Conservation (phyloP, 2,113 vertebrate species). For the Charina bottae region DNA sequence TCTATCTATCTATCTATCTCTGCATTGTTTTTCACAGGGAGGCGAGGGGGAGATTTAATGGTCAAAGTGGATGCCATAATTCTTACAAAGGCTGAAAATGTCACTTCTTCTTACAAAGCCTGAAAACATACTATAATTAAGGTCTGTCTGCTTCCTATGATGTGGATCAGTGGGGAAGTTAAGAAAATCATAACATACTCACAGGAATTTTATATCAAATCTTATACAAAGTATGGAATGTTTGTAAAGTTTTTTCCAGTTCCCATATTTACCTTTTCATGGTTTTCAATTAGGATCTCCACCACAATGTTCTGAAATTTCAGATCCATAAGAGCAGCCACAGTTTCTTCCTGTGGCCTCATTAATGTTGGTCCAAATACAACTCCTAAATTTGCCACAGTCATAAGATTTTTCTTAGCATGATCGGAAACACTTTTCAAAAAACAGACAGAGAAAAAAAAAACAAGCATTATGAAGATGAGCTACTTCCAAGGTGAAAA, state of each 20-base stretch:
- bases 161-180: not conserved
- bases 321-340: constrained; percentile 97
- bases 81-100: not conserved
- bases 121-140: not conserved
- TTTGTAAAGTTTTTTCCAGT: not conserved
- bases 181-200: not conserved
- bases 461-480: constrained; percentile 42
- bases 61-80: not conserved
- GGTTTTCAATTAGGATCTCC: constrained; percentile 96
- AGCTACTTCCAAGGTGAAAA: not conserved
- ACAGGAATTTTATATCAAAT: not conserved
- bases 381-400: constrained; percentile 94
- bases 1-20: not conserved
- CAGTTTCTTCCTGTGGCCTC: constrained; percentile 95
- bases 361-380: constrained; percentile 98
- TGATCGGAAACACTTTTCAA: constrained; percentile 87
- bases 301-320: constrained; percentile 99
- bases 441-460: constrained; percentile 48
- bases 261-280: constrained; percentile 83
- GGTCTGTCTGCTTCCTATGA: not conserved
- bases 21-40: not conserved
- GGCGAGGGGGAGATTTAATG: not conserved
- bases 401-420: constrained; percentile 96
- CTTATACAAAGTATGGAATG: not conserved
- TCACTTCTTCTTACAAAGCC: not conserved